These are phyloP conservation scores for Diadophis punctatus DNA, from an alignment of 2,113 vertebrate genomes.

Conservation along the genomic window DNA sequence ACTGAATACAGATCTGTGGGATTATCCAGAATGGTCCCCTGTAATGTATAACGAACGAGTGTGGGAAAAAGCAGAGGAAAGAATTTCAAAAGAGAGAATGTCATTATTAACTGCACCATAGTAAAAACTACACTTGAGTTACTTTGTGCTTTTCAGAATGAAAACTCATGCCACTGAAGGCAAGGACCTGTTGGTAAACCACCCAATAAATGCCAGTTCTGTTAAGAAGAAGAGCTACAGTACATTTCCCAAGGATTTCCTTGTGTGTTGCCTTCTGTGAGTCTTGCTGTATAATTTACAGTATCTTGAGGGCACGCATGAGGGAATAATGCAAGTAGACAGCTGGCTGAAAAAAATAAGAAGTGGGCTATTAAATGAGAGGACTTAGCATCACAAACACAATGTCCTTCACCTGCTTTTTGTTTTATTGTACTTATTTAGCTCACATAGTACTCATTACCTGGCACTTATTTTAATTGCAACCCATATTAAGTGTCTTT, in stretches of 20 bases:
- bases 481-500: not conserved
- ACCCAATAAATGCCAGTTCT: not conserved
- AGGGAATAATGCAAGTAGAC: not conserved
- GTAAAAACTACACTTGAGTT: not conserved
- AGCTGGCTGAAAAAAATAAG: not conserved
- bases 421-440: not conserved
- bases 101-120: not conserved
- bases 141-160: not conserved
- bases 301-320: not conserved
- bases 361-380: not conserved
- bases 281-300: not conserved
- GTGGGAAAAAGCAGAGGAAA: not conserved
- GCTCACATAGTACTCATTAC: not conserved
- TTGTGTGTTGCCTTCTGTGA: not conserved
- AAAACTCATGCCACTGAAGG: not conserved
- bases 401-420: not conserved
- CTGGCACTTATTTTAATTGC: not conserved
- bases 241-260: not conserved
- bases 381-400: not conserved
- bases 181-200: not conserved
- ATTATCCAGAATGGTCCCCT: not conserved
- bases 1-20: not conserved
- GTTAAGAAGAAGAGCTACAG: not conserved
- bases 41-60: not conserved
- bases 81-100: not conserved